Evolutionary conservation across 2,797 vertebrate genomes (phyloP).

Genomic region (Ficedula albicollis): DNA sequence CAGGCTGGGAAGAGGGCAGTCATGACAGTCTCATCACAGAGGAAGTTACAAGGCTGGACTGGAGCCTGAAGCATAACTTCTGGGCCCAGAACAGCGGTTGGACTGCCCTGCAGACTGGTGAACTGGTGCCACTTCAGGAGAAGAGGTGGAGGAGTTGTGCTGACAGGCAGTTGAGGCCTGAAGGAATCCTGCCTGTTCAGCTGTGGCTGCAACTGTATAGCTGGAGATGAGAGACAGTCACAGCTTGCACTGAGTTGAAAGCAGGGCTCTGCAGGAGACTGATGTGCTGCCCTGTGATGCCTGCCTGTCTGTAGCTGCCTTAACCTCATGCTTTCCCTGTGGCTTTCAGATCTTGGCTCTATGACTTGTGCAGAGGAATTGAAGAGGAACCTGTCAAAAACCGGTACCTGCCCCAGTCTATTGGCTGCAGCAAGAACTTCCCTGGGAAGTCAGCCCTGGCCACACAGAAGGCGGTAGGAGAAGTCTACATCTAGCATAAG

Average conservation of each 20-base stretch:
- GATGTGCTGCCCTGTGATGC: not conserved
- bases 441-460: conserved; percentile 85
- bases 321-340: not conserved
- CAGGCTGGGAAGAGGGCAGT: not conserved
- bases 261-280: not conserved
- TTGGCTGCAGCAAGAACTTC: conserved; percentile 97
- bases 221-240: not conserved
- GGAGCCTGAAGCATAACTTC: not conserved
- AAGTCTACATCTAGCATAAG: not conserved
- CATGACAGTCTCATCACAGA: not conserved
- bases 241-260: not conserved
- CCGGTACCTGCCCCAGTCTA: conserved; percentile 89
- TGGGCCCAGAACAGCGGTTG: not conserved
- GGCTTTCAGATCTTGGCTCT: conserved; percentile 88
- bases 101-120: not conserved
- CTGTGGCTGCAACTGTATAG: not conserved
- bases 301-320: not conserved
- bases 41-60: not conserved
- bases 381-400: conserved; percentile 95
- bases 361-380: conserved; percentile 90
- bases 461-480: conserved; percentile 85
- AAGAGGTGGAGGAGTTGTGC: not conserved
- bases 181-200: not conserved
- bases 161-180: not conserved
- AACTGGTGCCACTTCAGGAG: not conserved